Evolutionary conservation across 2,113 vertebrate species (phyloP).

Genomic region (Prinia subflava): DNA sequence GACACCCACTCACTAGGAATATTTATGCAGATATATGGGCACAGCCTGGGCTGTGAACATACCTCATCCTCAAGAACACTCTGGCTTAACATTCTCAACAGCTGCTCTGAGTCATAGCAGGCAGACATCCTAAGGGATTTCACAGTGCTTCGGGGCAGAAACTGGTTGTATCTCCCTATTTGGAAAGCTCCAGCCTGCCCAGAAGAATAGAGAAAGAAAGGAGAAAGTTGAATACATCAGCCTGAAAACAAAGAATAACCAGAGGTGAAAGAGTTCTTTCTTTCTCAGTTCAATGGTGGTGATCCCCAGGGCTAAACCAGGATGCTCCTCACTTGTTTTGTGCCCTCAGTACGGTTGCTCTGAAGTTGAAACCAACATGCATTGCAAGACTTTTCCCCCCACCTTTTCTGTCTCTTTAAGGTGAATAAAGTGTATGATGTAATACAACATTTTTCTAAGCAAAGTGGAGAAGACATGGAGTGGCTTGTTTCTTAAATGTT

Average conservation of each 20-base stretch:
- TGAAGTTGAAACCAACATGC: neutral
- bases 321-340: neutral
- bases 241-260: neutral
- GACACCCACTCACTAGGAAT: conserved; percentile 41
- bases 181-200: neutral
- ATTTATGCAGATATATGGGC: conserved; percentile 16
- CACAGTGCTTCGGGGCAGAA: neutral
- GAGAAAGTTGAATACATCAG: neutral
- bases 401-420: neutral
- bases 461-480: neutral
- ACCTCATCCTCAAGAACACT: conserved; percentile 1
- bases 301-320: neutral
- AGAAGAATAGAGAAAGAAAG: neutral
- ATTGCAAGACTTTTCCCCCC: neutral
- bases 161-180: neutral
- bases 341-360: neutral
- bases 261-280: neutral
- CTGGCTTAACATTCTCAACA: neutral
- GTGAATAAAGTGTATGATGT: neutral
- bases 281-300: neutral
- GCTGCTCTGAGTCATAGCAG: conserved; percentile 29
- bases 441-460: neutral
- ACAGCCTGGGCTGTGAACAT: neutral
- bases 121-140: neutral
- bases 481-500: neutral